Evolutionary conservation across 1,140 invertebrate species (phyloP).

Genomic region (Anastrepha obliqua): DNA sequence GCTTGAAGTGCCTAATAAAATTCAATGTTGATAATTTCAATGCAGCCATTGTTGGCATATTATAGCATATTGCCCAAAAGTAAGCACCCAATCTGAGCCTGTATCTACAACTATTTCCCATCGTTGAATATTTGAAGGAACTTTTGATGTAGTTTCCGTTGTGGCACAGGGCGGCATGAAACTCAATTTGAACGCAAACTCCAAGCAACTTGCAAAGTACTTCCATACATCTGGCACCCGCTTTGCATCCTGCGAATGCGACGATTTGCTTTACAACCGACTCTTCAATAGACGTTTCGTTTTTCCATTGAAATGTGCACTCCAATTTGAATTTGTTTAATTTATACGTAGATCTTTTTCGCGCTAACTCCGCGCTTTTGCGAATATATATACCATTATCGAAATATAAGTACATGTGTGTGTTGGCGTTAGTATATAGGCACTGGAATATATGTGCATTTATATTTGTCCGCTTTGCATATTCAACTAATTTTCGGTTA

Average conservation of each 20-base stretch:
- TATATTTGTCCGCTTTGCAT: neutral
- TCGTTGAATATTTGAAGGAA: neutral
- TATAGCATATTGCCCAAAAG: neutral
- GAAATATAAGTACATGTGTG: neutral
- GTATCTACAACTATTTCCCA: neutral
- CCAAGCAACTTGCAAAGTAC: neutral
- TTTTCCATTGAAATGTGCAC: neutral
- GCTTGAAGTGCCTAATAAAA: neutral
- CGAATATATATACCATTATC: neutral
- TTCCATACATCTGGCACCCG: neutral
- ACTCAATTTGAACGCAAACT: neutral
- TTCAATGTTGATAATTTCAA: neutral
- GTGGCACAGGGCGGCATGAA: constrained; percentile 1
- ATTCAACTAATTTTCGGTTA: constrained; percentile 40
- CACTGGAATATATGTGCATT: neutral
- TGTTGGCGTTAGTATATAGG: neutral
- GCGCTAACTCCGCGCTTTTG: neutral
- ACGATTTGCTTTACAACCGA: neutral
- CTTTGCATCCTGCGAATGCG: too few species aligned
- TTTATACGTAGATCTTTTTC: constrained; percentile 18
- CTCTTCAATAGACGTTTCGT: neutral
- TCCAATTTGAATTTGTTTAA: constrained; percentile 47
- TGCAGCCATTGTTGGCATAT: neutral
- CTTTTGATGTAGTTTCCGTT: neutral
- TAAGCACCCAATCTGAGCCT: neutral